Percentiles rank a stretch among this genome's conserved stretches.
Evolutionary conservation across 1,140 invertebrate species (phyloP).

Genomic region (Drosophila persimilis): DNA sequence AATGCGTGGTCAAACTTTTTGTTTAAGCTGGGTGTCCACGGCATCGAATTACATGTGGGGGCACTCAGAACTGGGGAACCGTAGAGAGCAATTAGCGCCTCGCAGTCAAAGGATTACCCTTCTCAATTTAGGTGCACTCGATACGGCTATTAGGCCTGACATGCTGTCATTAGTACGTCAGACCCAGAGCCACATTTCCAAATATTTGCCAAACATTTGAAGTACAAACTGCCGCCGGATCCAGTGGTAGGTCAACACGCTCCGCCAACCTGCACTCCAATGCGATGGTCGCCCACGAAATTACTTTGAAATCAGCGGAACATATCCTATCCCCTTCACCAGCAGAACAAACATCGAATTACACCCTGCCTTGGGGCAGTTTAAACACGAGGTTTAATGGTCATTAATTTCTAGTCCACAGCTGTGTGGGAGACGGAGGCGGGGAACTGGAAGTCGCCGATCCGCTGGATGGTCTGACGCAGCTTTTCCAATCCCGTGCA

Average conservation of each 20-base stretch:
- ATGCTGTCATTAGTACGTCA: constrained; percentile 57
- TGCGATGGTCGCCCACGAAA: constrained; percentile 29
- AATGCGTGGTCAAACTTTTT: constrained; percentile 40
- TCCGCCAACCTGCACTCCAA: constrained; percentile 6
- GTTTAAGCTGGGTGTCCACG: constrained; percentile 26
- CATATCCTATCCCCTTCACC: background rate
- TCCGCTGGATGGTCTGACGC: constrained; percentile 47
- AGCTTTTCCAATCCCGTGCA: constrained; percentile 64
- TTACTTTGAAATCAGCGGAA: constrained; percentile 37
- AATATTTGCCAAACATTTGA: constrained; percentile 68
- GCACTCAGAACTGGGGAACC: constrained; percentile 2
- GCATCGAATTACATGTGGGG: constrained; percentile 19
- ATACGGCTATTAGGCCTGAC: constrained; percentile 71
- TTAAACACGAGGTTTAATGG: constrained; percentile 21
- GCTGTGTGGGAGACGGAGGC: background rate
- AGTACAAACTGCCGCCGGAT: constrained; percentile 46
- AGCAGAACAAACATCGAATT: constrained; percentile 4
- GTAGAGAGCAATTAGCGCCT: constrained; percentile 56
- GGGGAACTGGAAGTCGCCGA: constrained; percentile 76
- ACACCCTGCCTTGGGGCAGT: background rate
- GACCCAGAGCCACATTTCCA: constrained; percentile 24
- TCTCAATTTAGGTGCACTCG: constrained; percentile 58
- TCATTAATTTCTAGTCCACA: background rate
- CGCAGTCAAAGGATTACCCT: constrained; percentile 44
- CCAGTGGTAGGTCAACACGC: constrained; percentile 3